Evolutionary conservation across 2,113 vertebrate genomes (phyloP).

Genomic region (Osmerus mordax): DNA sequence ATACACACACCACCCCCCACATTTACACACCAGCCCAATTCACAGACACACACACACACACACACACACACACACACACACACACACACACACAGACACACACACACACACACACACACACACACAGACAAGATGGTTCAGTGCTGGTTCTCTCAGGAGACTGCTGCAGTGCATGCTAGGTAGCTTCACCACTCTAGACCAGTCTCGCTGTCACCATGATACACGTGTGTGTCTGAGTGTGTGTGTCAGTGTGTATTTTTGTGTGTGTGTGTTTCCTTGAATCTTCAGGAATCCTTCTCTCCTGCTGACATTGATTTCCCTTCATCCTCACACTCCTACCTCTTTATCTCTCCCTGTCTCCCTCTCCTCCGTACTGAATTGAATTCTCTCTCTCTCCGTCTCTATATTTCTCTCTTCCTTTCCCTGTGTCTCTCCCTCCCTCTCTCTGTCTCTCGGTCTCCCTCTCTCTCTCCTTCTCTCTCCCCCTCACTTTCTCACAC

Average conservation of each 20-base stretch:
- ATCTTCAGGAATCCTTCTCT: conserved; percentile 12
- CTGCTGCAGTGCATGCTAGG: not conserved
- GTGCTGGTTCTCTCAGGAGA: not conserved
- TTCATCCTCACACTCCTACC: not conserved
- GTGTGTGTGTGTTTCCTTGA: not conserved
- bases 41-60: no score
- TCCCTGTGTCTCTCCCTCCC: no score
- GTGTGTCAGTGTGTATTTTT: not conserved
- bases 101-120: not conserved
- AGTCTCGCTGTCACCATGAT: no score
- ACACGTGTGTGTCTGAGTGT: not conserved
- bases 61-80: not conserved
- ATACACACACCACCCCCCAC: not conserved
- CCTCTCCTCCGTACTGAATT: no score
- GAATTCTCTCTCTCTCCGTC: not conserved
- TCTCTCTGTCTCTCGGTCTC: no score
- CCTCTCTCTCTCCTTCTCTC: not conserved
- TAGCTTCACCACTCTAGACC: not conserved
- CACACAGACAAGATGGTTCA: not conserved
- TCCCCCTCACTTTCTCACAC: not conserved
- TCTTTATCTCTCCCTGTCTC: no score
- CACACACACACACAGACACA: not conserved
- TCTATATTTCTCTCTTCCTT: not conserved
- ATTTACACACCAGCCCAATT: no score
- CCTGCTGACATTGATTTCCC: not conserved